Evolutionary conservation across 2,888 invertebrate genomes (phyloP).

Genomic region (Agonopterix arenella): DNA sequence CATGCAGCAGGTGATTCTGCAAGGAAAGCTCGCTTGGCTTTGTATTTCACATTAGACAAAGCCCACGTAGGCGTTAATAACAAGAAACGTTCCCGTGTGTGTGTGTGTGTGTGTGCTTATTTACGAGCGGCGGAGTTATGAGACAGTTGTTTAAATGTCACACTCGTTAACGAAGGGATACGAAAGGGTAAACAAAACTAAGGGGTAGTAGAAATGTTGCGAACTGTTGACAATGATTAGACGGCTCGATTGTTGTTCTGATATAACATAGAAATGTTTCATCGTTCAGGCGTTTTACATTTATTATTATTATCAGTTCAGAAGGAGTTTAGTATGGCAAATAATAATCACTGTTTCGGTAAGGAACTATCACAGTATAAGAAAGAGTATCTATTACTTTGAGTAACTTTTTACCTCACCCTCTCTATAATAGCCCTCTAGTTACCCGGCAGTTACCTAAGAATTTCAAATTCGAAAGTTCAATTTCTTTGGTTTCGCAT

Average conservation of each 20-base stretch:
- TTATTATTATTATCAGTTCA: too few relatives aligned
- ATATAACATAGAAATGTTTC: background rate
- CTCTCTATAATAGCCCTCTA: too few relatives aligned
- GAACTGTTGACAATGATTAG: slow-evolving; percentile 4
- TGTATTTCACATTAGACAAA: slow-evolving; percentile 6
- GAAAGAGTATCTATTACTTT: too few relatives aligned
- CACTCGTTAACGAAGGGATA: slow-evolving; percentile 37
- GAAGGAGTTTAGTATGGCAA: too few relatives aligned
- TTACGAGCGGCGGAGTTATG: background rate
- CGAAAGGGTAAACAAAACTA: background rate
- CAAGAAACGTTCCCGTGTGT: slow-evolving; percentile 21
- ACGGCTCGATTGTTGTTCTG: background rate
- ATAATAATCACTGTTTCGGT: too few relatives aligned
- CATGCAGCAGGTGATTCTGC: background rate
- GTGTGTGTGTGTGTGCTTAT: slow-evolving; percentile 17
- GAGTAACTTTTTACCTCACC: too few relatives aligned
- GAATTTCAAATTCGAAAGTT: too few relatives aligned
- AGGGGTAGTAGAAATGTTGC: slow-evolving; percentile 12
- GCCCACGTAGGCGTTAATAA: slow-evolving; percentile 32
- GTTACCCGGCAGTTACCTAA: too few relatives aligned
- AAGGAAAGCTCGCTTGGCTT: slow-evolving; percentile 14
- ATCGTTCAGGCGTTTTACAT: too few relatives aligned
- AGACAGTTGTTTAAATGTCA: slow-evolving; percentile 43
- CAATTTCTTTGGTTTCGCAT: too few relatives aligned
- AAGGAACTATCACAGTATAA: too few relatives aligned